A percentile compares a stretch with the other conserved stretches of the same genome.
phyloP scores from a whole-genome alignment of 2,888 invertebrate genomes.

The Galerucella pusilla region DNA sequence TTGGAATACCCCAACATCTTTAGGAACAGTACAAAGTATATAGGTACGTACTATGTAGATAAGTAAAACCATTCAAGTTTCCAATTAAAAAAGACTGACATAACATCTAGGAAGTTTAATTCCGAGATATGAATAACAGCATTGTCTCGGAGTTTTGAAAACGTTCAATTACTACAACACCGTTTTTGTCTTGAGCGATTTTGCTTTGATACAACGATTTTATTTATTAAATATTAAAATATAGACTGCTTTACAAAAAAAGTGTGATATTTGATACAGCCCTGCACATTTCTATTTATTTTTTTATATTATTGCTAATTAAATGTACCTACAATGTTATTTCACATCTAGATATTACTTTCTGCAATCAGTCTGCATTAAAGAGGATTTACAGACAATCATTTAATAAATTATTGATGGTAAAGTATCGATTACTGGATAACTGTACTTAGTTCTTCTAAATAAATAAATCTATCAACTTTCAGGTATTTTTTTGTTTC shows the following conservation, averaged over 20 bases:
- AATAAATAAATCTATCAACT: background rate
- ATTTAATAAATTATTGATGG: constrained; percentile 1
- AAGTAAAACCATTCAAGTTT: too few relatives aligned
- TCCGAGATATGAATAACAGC: background rate
- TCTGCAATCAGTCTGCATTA: background rate
- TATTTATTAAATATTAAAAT: constrained; percentile 13
- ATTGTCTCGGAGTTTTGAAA: background rate
- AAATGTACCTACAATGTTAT: background rate
- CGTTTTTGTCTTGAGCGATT: background rate
- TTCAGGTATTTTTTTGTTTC: constrained; percentile 1
- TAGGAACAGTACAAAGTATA: too few relatives aligned
- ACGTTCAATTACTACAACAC: background rate
- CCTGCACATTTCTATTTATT: constrained; percentile 13
- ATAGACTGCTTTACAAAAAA: constrained; percentile 8
- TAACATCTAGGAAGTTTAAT: too few relatives aligned
- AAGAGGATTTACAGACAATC: constrained; percentile 15
- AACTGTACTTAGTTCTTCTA: background rate
- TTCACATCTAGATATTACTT: constrained; percentile 1
- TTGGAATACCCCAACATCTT: too few relatives aligned
- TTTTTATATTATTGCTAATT: background rate
- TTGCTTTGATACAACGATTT: constrained; percentile 9
- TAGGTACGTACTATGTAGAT: too few relatives aligned
- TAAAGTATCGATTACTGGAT: background rate
- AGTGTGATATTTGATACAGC: constrained; percentile 16
- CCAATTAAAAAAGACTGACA: too few relatives aligned